phyloP scores from a whole-genome alignment of 2,113 vertebrate species.

The Plecturocebus donacophilus region DNA sequence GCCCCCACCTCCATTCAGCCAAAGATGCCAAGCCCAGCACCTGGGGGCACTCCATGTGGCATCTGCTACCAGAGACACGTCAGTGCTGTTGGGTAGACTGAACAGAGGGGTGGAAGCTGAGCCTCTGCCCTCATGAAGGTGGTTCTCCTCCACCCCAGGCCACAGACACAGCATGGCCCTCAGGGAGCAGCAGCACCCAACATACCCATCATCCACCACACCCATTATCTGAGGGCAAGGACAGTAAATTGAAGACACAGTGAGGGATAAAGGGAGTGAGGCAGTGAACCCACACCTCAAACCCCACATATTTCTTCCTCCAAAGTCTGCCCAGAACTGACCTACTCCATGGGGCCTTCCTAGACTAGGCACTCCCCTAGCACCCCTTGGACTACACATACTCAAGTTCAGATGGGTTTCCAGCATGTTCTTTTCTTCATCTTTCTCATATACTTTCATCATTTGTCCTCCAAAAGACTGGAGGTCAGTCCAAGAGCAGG shows the following conservation, averaged over 20 bases:
- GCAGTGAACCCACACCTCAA: not conserved
- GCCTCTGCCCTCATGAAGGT: not conserved
- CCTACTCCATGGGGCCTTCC: not conserved
- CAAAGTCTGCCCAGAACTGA: not conserved
- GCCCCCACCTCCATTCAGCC: no score
- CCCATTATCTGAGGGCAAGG: not conserved
- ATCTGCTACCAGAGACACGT: not conserved
- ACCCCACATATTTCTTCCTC: not conserved
- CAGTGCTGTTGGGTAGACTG: not conserved
- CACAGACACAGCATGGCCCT: not conserved
- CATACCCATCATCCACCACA: no score
- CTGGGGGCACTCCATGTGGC: not conserved
- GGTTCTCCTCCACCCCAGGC: not conserved
- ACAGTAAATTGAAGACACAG: not conserved
- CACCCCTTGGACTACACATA: not conserved
- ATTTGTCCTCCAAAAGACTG: not conserved
- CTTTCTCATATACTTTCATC: not conserved
- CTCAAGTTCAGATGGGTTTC: not conserved
- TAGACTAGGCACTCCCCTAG: not conserved
- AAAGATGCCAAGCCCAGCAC: not conserved
- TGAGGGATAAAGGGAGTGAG: not conserved
- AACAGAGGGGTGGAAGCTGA: not conserved
- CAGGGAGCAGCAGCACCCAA: not conserved
- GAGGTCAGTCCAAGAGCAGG: no score
- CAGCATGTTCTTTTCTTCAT: rapidly evolving